Evolutionary conservation across 2,888 invertebrate genomes (phyloP).

Genomic region (Ashinkailepas kermadecensis): DNA sequence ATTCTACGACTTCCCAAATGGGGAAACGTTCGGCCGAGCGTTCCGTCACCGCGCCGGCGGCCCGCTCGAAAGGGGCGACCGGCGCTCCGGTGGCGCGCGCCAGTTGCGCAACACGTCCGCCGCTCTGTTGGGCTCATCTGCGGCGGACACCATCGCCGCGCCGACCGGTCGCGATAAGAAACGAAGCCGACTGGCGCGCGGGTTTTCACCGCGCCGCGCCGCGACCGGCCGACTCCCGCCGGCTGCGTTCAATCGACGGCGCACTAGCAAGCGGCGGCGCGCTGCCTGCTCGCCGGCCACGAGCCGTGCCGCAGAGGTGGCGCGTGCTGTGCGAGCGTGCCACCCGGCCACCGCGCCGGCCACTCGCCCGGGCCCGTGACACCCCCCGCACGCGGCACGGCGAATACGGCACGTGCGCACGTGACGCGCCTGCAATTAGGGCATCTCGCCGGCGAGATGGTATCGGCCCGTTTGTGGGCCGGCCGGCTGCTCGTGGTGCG

Average conservation of each 20-base stretch:
- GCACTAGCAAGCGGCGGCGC: conserved; percentile 1
- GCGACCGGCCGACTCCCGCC: background rate
- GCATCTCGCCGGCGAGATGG: background rate
- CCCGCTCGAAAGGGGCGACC: too few relatives aligned
- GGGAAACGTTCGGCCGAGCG: too few relatives aligned
- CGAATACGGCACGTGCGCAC: background rate
- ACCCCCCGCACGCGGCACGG: background rate
- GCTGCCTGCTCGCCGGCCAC: background rate
- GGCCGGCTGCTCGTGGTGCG: background rate
- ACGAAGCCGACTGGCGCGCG: background rate
- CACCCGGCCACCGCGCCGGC: background rate
- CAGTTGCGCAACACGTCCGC: too few relatives aligned
- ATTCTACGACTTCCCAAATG: too few relatives aligned
- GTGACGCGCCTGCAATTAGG: conserved; percentile 2
- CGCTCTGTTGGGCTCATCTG: background rate
- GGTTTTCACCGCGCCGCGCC: background rate
- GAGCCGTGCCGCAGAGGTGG: background rate
- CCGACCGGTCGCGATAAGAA: background rate
- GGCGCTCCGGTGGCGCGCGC: too few relatives aligned
- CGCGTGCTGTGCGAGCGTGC: background rate
- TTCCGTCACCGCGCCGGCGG: too few relatives aligned
- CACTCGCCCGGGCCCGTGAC: background rate
- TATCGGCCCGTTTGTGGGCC: background rate
- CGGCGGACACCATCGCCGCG: background rate
- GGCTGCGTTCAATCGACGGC: background rate